Base-by-base conservation (phyloP, 92 coral and sea anemone species). In the Ricordea florida region DNA sequence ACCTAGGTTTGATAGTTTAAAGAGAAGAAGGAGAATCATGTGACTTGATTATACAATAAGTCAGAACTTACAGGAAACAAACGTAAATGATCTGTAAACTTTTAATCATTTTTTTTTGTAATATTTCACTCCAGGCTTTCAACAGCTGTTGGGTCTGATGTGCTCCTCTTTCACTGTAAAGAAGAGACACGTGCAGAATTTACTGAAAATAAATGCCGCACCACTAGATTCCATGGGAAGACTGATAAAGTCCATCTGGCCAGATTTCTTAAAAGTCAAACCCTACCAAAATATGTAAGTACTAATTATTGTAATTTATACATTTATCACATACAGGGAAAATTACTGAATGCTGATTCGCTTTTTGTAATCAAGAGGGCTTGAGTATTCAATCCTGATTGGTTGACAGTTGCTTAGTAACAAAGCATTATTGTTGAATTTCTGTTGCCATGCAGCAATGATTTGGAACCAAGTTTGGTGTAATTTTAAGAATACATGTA, bases 271-370 rank as follows among this genome's bases (percentile, higher is more conserved):
- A 29, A 46, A 36, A 61, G 47, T 18, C 70, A 35, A 47, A 43
- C 25, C 3, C 69, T 73, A 33, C 80, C 70, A 21, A 73, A 60
- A 21, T 57, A 57, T 73, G 80, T 73, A 31, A 45, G 80, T 73
- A 43, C 14, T 0, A n/a, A n/a, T n/a, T n/a, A n/a, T n/a, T n/a
- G n/a, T n/a, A n/a, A n/a, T n/a, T n/a, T n/a, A n/a, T n/a, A n/a
- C n/a, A n/a, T n/a, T n/a, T n/a, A n/a, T n/a, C n/a, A n/a, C n/a
- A n/a, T n/a, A n/a, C n/a, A n/a, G n/a, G n/a, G n/a, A n/a, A n/a
- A n/a, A n/a, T n/a, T n/a, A n/a, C n/a, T n/a, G n/a, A n/a, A n/a
- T n/a, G n/a, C n/a, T n/a, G n/a, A n/a, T n/a, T n/a, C n/a, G n/a
- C n/a, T n/a, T n/a, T n/a, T n/a, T n/a, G n/a, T n/a, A n/a, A 2